These are phyloP conservation scores for Ametastegia equiseti DNA, from an alignment of 2,888 invertebrate genomes.

Conservation along the genomic window DNA sequence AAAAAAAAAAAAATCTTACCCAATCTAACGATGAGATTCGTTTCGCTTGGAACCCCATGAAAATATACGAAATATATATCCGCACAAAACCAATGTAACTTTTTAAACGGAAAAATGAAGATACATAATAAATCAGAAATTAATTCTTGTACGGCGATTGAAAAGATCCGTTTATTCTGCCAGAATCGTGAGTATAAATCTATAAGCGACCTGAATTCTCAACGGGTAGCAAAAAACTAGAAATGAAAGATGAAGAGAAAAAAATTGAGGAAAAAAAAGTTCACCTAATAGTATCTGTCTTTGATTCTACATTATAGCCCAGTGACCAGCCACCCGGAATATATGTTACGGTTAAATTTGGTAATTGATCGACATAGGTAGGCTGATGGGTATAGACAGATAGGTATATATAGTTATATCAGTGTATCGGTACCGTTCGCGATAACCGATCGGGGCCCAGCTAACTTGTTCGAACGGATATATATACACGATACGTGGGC, in stretches of 20 bases:
- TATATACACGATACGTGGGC: too few relatives aligned
- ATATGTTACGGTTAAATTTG: slow-evolving; percentile 7
- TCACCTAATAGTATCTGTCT: not conserved
- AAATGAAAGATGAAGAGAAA: not conserved
- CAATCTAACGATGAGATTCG: too few relatives aligned
- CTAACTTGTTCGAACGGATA: not conserved
- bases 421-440: not conserved
- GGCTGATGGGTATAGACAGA: too few relatives aligned
- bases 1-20: not conserved
- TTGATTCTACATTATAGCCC: not conserved
- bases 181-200: too few relatives aligned
- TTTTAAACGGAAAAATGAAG: too few relatives aligned
- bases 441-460: not conserved
- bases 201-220: not conserved
- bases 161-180: not conserved
- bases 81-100: too few relatives aligned
- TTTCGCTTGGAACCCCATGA: too few relatives aligned
- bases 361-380: slow-evolving; percentile 15
- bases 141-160: too few relatives aligned
- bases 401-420: too few relatives aligned
- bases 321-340: not conserved
- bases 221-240: not conserved
- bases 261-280: not conserved
- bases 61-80: too few relatives aligned
- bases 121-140: too few relatives aligned